Percentiles rank a stretch among this genome's conserved stretches.
Conservation (phyloP, 1,140 invertebrate genomes). For the Teleopsis dalmanni region DNA sequence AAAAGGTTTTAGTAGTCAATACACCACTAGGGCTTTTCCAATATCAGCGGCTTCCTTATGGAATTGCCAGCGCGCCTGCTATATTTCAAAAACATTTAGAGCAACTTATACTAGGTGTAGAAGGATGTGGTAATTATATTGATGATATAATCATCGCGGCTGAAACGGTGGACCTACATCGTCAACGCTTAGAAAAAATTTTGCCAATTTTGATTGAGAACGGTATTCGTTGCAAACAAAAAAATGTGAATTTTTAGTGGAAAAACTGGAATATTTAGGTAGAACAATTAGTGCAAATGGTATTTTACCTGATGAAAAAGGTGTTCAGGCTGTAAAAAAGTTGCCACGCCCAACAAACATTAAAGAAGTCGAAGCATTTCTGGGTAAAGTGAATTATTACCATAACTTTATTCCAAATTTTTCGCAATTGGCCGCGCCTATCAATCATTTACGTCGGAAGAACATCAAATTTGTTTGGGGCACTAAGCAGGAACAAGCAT, state of each 20-base stretch:
- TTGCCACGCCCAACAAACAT: constrained; percentile 23
- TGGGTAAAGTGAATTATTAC: constrained; percentile 26
- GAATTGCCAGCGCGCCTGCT: constrained; percentile 32
- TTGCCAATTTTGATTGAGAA: constrained; percentile 15
- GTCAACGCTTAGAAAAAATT: constrained; percentile 22
- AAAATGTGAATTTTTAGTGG: constrained; percentile 17
- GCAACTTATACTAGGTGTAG: constrained; percentile 26
- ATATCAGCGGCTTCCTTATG: constrained; percentile 44
- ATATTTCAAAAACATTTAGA: constrained; percentile 33
- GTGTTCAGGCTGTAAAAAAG: constrained; percentile 15
- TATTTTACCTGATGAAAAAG: constrained; percentile 13
- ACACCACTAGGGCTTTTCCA: constrained; percentile 33
- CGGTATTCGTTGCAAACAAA: constrained; percentile 15
- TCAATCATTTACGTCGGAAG: constrained; percentile 12
- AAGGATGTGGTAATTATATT: constrained; percentile 31
- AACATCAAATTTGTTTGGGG: constrained; percentile 19
- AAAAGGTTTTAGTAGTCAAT: constrained; percentile 18
- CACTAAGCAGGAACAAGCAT: constrained; percentile 9
- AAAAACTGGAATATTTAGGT: constrained; percentile 24
- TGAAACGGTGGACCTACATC: constrained; percentile 19
- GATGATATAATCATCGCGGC: constrained; percentile 37
- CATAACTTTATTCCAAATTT: constrained; percentile 24
- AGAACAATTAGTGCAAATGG: constrained; percentile 23
- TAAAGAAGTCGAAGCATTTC: constrained; percentile 24
- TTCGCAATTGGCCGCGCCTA: constrained; percentile 13